phyloP scores from a whole-genome alignment of 1,140 invertebrate species.

The Diorhabda sublineata region DNA sequence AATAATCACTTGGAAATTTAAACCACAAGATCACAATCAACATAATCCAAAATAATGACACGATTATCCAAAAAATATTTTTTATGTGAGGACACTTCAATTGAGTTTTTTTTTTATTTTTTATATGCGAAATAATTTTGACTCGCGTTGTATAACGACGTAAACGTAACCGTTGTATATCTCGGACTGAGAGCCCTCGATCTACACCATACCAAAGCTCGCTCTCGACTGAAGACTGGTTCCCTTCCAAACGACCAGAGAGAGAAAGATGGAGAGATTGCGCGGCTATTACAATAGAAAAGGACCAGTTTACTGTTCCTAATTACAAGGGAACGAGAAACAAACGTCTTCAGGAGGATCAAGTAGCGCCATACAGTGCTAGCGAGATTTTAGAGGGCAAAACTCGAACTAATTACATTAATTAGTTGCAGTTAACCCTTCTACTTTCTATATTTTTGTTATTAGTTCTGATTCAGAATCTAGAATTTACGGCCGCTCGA shows the following conservation, averaged over 20 bases:
- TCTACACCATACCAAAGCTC: slow-evolving; percentile 19
- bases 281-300: slow-evolving; percentile 24
- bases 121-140: no score
- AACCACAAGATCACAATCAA: no score
- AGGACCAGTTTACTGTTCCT: slow-evolving; percentile 21
- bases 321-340: slow-evolving; percentile 35
- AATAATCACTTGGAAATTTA: no score
- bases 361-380: slow-evolving; percentile 30
- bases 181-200: not conserved
- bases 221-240: slow-evolving; percentile 31
- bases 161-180: not conserved
- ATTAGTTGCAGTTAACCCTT: slow-evolving; percentile 26
- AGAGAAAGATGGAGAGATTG: slow-evolving; percentile 20
- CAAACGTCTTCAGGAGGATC: slow-evolving; percentile 31
- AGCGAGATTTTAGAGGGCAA: slow-evolving; percentile 31
- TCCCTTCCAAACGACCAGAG: slow-evolving; percentile 25
- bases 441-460: slow-evolving; percentile 15
- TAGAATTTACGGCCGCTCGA: not conserved
- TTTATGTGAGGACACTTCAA: no score
- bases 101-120: no score
- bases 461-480: slow-evolving; percentile 7
- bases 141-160: slow-evolving; percentile 15
- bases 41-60: no score
- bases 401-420: slow-evolving; percentile 32
- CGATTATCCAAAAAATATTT: no score